Percentiles rank a stretch among this genome's conserved stretches.
These are phyloP conservation scores for Thelaira solivaga DNA, from an alignment of 2,888 invertebrate genomes.

Conservation along the genomic window DNA sequence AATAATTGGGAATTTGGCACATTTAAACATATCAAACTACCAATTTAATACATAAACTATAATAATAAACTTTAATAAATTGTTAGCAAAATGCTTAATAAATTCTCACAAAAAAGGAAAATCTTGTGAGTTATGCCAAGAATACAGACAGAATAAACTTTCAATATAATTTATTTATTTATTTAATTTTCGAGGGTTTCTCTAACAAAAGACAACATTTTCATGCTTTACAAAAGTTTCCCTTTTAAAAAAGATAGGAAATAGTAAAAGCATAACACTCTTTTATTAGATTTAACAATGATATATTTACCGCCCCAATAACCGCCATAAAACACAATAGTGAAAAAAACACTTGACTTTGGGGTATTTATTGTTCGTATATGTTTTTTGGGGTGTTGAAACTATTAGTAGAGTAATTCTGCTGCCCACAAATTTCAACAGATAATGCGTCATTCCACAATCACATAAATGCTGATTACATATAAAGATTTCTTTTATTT, in stretches of 20 bases:
- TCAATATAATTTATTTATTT: no score
- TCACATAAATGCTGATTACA: constrained; percentile 19
- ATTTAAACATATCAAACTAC: no score
- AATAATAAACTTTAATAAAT: no score
- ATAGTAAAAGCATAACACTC: background rate
- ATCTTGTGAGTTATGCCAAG: no score
- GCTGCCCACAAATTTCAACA: background rate
- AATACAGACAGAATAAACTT: no score
- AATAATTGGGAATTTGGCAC: no score
- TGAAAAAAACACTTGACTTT: constrained; percentile 8
- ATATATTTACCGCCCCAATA: background rate
- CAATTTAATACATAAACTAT: no score
- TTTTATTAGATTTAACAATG: background rate
- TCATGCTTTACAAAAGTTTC: constrained; percentile 17
- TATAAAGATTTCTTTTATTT: constrained; percentile 16
- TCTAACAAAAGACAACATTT: constrained; percentile 19
- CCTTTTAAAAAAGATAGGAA: no score
- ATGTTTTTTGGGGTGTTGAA: background rate
- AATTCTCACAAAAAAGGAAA: no score
- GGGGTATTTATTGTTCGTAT: no score
- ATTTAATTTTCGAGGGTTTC: no score
- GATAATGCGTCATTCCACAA: constrained; percentile 32
- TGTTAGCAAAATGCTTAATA: no score
- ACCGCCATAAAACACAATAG: background rate
- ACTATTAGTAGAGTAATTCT: background rate